Evolutionary conservation across 2,797 vertebrate genomes (phyloP), one percentile per base, ranked within the genome.

Genomic region (Holocentrus rufus): DNA sequence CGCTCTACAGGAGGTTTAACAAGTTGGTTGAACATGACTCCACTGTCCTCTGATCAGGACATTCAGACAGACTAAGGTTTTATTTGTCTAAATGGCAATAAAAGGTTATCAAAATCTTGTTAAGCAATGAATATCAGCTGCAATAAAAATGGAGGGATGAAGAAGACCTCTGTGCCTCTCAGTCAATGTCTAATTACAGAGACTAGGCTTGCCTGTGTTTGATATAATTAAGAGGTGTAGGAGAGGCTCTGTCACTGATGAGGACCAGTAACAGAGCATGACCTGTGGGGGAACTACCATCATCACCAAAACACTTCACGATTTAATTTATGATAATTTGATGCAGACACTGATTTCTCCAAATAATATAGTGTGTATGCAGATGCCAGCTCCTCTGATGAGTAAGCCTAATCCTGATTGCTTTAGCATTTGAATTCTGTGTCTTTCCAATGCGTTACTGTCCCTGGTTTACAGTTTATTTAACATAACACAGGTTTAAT

Each of bases 181-280:
- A 70, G 79, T 54, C 49, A n/a, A 74, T 68, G 75, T 82, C 81
- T 90, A 87, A 90, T 88, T 88, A 87, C 67, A 74, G 3, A 44
- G 67, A 83, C 69, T 72, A 70, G 88, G 76, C 77, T 82, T 66
- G 86, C 60, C 64, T 81, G 57, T 68, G 64, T 87, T 87, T 61
- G 80, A 83, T 75, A 49, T 89, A 80, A 90, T 85, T 79, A 89
- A 85, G 80, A 84, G 72, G 69, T 59, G 72, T 77, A 77, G 13
- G 74, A 89, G 82, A 76, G 73, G 65, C 72, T 69, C 66, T 64
- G 69, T 61, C 20, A 64, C 77, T 77, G 70, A 85, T 81, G 81
- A 87, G 78, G 68, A 76, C 74, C 22, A 31, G 75, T 76, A 88
- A 80, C 81, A 85, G 71, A 83, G 73, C 62, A 67, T 70, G 76